phyloP scores from a whole-genome alignment of 2,888 invertebrate species.

The Pollenia labialis region DNA sequence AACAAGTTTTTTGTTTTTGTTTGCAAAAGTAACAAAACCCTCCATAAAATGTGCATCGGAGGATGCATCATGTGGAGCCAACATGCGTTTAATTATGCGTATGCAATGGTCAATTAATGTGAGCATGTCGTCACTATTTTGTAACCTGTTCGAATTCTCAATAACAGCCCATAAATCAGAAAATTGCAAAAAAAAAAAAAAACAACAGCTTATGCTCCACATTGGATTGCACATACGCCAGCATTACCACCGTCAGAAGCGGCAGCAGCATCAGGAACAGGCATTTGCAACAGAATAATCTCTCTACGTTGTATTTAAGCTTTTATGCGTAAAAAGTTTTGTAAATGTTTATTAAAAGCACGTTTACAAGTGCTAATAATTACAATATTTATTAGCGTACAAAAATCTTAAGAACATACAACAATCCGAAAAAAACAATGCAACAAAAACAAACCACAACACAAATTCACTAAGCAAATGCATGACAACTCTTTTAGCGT shows the following conservation, averaged over 20 bases:
- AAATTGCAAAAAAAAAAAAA: slow-evolving; percentile 34
- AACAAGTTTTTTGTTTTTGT: slow-evolving; percentile 38
- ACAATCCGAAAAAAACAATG: slow-evolving; percentile 42
- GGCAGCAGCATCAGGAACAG: slow-evolving; percentile 9
- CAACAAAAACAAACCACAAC: slow-evolving; percentile 30
- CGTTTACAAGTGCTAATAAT: slow-evolving; percentile 74
- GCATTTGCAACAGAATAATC: slow-evolving; percentile 2
- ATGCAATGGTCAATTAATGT: slow-evolving; percentile 73
- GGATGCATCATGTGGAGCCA: slow-evolving; percentile 71
- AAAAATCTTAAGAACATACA: slow-evolving; percentile 63
- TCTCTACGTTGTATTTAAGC: slow-evolving; percentile 34
- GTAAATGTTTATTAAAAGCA: slow-evolving; percentile 73
- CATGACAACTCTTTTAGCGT: slow-evolving; percentile 73
- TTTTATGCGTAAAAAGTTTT: slow-evolving; percentile 72
- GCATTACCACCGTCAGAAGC: not conserved
- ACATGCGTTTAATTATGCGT: slow-evolving; percentile 75
- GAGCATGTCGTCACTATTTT: slow-evolving; percentile 73
- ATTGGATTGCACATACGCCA: slow-evolving; percentile 31
- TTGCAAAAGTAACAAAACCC: slow-evolving; percentile 26
- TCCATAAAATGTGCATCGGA: slow-evolving; percentile 13
- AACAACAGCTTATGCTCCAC: slow-evolving; percentile 18
- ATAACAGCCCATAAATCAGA: slow-evolving; percentile 71
- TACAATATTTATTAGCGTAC: slow-evolving; percentile 73
- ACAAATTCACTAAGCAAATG: slow-evolving; percentile 26
- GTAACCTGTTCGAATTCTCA: slow-evolving; percentile 68